Evolutionary conservation across 2,888 invertebrate species (phyloP), one percentile per base, ranked within the genome.

Genomic region (Caenorhabditis japonica): DNA sequence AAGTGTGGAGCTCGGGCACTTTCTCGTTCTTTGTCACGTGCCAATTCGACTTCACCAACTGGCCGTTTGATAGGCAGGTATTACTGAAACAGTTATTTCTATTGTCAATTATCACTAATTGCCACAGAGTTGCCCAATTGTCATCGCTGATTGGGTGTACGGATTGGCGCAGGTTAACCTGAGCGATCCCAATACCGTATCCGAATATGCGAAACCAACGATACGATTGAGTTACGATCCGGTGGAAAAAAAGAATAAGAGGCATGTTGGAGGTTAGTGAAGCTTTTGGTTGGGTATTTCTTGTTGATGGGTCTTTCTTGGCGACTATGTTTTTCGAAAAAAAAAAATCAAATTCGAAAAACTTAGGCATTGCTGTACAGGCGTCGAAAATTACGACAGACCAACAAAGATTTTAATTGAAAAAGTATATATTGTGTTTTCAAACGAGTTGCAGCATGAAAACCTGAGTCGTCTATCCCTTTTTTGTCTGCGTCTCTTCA

Each of bases 1-100:
- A 75, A 56, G 82, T 85, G 15, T 75, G 72, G 61, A 60, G 44
- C 2, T 76, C 75, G 25, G 86, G 86, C 27, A 66, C 85, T 0
- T 87, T 84, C 64, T 81, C 82, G 23, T 87, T 87, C 66, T 76
- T 81, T 39, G 85, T 87, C 55, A 87, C 87, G 1, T 87, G 87
- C 58, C 72, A 74, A 12, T 87, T 87, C 58, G 85, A 87, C 56
- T 87, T 84, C 59, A 49, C 77, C 21, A 58, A 74, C 19, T 87
- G 81, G 79, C 87, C 87, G 4, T 81, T 82, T 72, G 86, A 86
- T 56, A 53, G 52, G 17, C 85, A 85, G 74, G 84, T 84, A 56
- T 10, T 33, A n/a, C 30, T 33, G 8, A 12, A 10, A 10, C n/a
- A 27, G 53, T 58, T 19, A 13, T 59, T 21, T 10, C 23, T 23